Evolutionary conservation across 2,113 vertebrate species (phyloP).

Genomic region (Delphinus delphis): DNA sequence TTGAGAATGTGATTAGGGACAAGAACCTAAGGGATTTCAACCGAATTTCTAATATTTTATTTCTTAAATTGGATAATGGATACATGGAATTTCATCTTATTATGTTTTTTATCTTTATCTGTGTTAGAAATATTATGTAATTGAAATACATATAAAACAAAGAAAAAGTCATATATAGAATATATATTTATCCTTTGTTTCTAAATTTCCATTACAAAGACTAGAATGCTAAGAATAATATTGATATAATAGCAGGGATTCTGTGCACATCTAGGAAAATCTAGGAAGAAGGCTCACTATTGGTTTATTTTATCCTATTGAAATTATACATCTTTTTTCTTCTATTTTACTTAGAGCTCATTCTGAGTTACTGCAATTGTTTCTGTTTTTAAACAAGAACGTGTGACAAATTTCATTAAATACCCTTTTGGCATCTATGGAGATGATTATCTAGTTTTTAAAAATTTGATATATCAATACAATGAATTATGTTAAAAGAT

Average conservation of each 20-base stretch:
- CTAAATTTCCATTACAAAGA: background rate
- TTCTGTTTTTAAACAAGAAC: slow-evolving; percentile 34
- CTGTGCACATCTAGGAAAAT: background rate
- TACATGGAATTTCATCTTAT: background rate
- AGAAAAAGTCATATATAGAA: background rate
- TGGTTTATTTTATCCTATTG: background rate
- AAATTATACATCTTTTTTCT: background rate
- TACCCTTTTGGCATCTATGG: background rate
- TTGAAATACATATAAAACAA: background rate
- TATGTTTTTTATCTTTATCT: background rate
- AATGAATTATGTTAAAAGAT: background rate
- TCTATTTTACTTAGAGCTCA: background rate
- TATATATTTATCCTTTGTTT: background rate
- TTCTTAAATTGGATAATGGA: background rate
- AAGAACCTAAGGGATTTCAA: background rate
- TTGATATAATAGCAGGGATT: background rate
- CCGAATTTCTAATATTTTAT: background rate
- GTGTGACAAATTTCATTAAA: background rate
- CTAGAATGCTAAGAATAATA: background rate
- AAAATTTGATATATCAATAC: background rate
- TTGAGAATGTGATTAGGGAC: background rate
- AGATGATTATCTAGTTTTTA: background rate
- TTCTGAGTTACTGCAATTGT: background rate
- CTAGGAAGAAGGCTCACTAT: background rate
- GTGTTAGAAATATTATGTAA: background rate